A percentile compares a stretch with the other conserved stretches of the same genome.
phyloP scores from a whole-genome alignment of 1,140 invertebrate genomes.

The Theocolax elegans region DNA sequence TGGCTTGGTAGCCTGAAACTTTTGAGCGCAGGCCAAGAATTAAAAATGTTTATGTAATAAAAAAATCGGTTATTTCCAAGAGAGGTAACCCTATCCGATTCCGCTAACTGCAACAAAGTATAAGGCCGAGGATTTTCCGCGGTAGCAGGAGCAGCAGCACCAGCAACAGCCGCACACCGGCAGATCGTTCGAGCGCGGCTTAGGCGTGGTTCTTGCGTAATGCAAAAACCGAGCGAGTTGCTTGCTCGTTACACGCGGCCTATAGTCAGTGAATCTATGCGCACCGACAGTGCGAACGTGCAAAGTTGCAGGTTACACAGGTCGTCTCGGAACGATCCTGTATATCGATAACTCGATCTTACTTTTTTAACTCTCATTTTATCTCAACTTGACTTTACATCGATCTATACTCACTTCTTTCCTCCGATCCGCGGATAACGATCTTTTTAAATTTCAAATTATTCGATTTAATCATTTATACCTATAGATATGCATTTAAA shows the following conservation, averaged over 20 bases:
- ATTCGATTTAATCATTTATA: background rate
- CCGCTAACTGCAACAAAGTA: slow-evolving; percentile 15
- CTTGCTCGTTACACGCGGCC: slow-evolving; percentile 49
- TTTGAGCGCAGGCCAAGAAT: background rate
- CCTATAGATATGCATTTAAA: no score
- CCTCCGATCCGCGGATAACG: background rate
- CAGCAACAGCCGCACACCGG: no score
- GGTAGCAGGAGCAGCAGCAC: no score
- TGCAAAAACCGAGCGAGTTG: slow-evolving; percentile 59
- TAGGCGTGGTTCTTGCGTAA: slow-evolving; percentile 68
- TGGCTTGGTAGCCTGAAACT: slow-evolving; percentile 1
- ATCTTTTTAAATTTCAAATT: slow-evolving; percentile 5
- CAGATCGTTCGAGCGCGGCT: slow-evolving; percentile 52
- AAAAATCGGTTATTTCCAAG: slow-evolving; percentile 24
- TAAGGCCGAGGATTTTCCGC: slow-evolving; percentile 28
- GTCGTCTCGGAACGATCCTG: slow-evolving; percentile 16
- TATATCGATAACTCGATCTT: slow-evolving; percentile 24
- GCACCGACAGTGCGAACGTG: slow-evolving; percentile 15
- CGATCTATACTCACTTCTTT: slow-evolving; percentile 12
- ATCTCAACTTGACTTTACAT: slow-evolving; percentile 8
- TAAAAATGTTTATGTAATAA: slow-evolving; percentile 22
- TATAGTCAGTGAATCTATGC: slow-evolving; percentile 29
- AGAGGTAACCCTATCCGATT: slow-evolving; percentile 4
- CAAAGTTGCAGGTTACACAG: slow-evolving; percentile 32
- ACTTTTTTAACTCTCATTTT: no score